Conservation (phyloP, 1,140 invertebrate genomes). For the Hylyphantes graminicola region DNA sequence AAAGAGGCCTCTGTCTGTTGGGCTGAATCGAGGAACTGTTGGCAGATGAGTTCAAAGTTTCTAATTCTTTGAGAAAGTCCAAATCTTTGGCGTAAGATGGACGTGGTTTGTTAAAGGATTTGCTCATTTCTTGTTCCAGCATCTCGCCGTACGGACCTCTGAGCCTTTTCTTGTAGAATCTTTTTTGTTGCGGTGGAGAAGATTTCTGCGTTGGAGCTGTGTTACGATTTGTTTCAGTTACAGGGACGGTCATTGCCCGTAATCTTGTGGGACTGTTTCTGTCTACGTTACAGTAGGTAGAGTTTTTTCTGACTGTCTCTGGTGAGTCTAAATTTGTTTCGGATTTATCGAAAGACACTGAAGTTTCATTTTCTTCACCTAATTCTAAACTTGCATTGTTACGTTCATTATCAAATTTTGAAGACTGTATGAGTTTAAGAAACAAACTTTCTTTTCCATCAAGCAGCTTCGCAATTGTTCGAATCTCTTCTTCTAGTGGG, state of each 20-base stretch:
- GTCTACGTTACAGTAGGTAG: neutral
- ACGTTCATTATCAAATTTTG: constrained; percentile 9
- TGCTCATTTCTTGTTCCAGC: constrained; percentile 85
- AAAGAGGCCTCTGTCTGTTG: constrained; percentile 2
- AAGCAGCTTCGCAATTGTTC: constrained; percentile 40
- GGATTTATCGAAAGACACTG: neutral
- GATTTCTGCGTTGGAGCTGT: neutral
- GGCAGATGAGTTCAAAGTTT: neutral
- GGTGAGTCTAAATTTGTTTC: neutral
- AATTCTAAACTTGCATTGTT: neutral
- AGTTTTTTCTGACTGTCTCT: neutral
- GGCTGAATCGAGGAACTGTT: neutral
- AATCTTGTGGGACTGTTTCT: constrained; percentile 25
- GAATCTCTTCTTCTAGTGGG: constrained; percentile 43
- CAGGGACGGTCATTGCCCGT: constrained; percentile 38
- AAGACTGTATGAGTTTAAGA: constrained; percentile 39
- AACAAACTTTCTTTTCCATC: constrained; percentile 49
- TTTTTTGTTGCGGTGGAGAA: constrained; percentile 50
- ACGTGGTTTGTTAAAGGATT: constrained; percentile 65
- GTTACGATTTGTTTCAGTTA: constrained; percentile 10
- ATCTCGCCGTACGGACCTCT: constrained; percentile 84
- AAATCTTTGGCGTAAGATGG: constrained; percentile 44
- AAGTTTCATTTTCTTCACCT: neutral
- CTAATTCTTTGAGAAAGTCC: constrained; percentile 44
- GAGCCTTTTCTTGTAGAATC: constrained; percentile 78